Conservation (phyloP, 2,797 vertebrate genomes). For the Microtus obscurus region DNA sequence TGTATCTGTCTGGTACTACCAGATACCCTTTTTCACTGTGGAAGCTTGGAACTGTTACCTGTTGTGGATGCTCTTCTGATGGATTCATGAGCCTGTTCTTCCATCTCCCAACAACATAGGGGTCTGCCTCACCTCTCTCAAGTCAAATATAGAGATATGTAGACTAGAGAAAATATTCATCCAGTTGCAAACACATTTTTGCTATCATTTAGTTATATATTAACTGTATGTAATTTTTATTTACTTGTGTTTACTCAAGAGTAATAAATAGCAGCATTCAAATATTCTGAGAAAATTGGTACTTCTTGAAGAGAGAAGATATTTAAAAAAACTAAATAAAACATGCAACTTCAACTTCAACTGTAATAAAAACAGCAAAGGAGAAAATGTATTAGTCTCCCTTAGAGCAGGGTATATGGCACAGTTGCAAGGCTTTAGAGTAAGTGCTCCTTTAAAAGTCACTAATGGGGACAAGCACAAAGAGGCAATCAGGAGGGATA, state of each 20-base stretch:
- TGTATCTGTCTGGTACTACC: background rate
- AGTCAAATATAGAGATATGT: background rate
- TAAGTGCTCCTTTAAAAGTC: background rate
- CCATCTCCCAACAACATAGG: background rate
- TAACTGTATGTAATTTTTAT: background rate
- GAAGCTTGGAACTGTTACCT: background rate
- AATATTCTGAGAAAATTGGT: slow-evolving; percentile 7
- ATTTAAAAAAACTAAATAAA: background rate
- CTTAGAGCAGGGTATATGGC: background rate
- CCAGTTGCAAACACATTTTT: background rate
- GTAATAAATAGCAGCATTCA: background rate
- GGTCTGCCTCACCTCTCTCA: background rate
- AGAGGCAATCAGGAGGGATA: background rate
- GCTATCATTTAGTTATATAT: background rate
- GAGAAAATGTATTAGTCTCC: background rate
- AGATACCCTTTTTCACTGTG: background rate
- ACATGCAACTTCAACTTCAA: background rate
- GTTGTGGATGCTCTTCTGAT: background rate
- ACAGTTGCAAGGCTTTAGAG: background rate
- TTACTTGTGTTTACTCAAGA: background rate
- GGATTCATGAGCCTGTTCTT: background rate
- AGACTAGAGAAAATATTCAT: background rate
- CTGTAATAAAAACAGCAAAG: background rate
- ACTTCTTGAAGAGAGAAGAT: background rate
- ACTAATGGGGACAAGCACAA: too few species aligned